Base-by-base conservation (phyloP, 2,888 invertebrate genomes). In the Idaea biselata region DNA sequence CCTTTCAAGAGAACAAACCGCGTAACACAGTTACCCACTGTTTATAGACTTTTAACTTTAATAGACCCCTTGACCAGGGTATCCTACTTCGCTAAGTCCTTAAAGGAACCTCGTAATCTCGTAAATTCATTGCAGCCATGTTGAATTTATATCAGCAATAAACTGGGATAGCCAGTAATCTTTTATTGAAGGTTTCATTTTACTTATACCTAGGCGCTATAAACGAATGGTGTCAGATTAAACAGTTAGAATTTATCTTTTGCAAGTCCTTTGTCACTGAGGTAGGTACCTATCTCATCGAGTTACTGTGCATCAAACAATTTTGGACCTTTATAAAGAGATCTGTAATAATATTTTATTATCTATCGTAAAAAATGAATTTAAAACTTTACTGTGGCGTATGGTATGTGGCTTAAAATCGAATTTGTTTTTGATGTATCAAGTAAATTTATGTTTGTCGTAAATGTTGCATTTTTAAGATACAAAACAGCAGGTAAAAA, bases 141-240 rank as follows among this genome's bases (percentile, higher is more conserved):
- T 79, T 77, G 77, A 78, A 80, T 86, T 86, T 86, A 86, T 82
- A 78, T 69, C 79, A 67, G 78, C 76, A 74, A 74, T 87, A 85
- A 87, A 84, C 77, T 76, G 79, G 83, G 86, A 86, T 84, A 85
- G 79, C 79, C 79, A 71, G 80, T 83, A 77, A 82, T 81, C 65
- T 82, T 87, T 84, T 85, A 86, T 77, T 78, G 76, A 75, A 73
- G 80, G 79, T 80, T 77, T 79, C 81, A 75, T 79, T 84, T 83
- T 81, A 81, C 81, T 77, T 76, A 77, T 71, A 74, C 76, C 25
- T 25, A 25, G 25, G 74, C 74, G 73, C 75, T 73, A 74, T 74
- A 70, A 66, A 68, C 69, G 70, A 65, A 64, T 62, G 68, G 70
- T 65, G 67, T 68, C 66, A 68, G 67, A 71, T 75, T 70, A 74